Conservation (phyloP, 1,140 invertebrate species). For the Wiebesia pumilae region DNA sequence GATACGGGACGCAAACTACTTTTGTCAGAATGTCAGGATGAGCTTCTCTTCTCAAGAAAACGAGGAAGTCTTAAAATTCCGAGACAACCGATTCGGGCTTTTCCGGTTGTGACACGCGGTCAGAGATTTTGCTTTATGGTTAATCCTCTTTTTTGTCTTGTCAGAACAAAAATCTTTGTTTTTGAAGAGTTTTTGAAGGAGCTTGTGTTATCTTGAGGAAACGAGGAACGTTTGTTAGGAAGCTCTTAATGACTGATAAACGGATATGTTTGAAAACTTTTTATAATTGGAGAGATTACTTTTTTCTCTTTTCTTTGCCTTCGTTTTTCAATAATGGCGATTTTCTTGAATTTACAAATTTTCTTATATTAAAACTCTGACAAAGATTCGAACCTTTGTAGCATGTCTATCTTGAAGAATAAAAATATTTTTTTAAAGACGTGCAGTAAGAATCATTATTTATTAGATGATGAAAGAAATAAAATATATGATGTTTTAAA, state of each 20-base stretch:
- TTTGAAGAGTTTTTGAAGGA: neutral
- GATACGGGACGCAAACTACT: neutral
- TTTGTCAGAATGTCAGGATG: neutral
- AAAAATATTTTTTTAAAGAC: neutral
- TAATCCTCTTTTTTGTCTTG: constrained; percentile 12
- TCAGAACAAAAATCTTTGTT: neutral
- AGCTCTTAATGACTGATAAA: neutral
- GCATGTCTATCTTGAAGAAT: neutral
- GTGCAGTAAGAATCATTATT: no score
- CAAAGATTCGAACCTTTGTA: neutral
- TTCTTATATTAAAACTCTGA: neutral
- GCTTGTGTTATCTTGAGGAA: neutral
- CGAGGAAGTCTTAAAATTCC: neutral
- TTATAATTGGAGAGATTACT: neutral
- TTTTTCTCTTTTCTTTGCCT: neutral
- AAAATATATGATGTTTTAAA: no score
- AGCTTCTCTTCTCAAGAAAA: neutral
- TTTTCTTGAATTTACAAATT: neutral
- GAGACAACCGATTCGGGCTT: neutral
- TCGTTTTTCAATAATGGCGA: neutral
- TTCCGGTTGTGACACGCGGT: neutral
- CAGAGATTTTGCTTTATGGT: neutral
- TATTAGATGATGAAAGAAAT: no score
- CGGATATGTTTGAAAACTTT: neutral
- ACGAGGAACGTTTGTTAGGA: neutral